Conservation (phyloP, 2,888 invertebrate species). For the Brenthis ino region DNA sequence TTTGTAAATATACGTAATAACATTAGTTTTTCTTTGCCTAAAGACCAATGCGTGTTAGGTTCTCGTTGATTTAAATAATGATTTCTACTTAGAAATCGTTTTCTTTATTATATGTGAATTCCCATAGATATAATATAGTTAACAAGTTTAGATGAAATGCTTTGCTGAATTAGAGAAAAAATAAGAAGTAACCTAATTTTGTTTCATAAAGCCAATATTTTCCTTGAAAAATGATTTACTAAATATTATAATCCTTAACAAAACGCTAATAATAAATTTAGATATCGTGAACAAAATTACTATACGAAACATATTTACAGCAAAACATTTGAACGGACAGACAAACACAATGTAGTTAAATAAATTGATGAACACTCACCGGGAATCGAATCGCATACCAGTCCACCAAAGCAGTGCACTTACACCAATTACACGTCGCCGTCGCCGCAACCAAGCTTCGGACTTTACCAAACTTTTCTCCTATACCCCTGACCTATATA, state of each 20-base stretch:
- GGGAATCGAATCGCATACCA: slow-evolving; percentile 77
- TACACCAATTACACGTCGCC: slow-evolving; percentile 78
- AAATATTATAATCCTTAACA: no score
- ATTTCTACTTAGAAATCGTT: neutral
- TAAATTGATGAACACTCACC: slow-evolving; percentile 80
- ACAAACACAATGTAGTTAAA: slow-evolving; percentile 52
- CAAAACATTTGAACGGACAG: slow-evolving; percentile 32
- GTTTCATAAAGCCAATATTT: no score
- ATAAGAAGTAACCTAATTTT: no score
- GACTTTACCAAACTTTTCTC: slow-evolving; percentile 78
- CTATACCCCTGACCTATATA: slow-evolving; percentile 75
- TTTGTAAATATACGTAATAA: slow-evolving; percentile 11
- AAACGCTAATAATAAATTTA: no score
- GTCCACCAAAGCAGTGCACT: slow-evolving; percentile 82
- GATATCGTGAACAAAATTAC: neutral
- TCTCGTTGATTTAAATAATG: neutral
- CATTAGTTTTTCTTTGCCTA: neutral
- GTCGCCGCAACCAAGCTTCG: slow-evolving; percentile 76
- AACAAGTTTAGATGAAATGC: slow-evolving; percentile 10
- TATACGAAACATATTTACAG: slow-evolving; percentile 1
- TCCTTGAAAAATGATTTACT: no score
- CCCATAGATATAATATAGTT: slow-evolving; percentile 7
- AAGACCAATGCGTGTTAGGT: neutral
- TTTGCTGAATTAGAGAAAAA: slow-evolving; percentile 13
- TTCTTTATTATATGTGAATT: neutral